Evolutionary conservation across 2,888 invertebrate genomes (phyloP).

Genomic region (Megastigmus dorsalis): DNA sequence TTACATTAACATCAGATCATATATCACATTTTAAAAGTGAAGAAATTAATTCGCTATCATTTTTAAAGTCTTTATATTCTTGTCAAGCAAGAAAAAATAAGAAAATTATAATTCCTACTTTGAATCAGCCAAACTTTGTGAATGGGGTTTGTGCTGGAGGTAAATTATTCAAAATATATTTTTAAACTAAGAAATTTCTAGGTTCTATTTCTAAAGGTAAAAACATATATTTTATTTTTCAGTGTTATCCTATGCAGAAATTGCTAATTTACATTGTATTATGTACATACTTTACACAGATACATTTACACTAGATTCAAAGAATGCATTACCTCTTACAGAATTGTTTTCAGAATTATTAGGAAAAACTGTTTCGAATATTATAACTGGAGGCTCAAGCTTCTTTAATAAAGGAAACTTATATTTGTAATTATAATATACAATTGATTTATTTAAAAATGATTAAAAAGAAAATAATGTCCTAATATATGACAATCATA

Average conservation of each 20-base stretch:
- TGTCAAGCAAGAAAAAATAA: conserved; percentile 56
- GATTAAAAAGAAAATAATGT: too few relatives aligned
- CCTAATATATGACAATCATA: background rate
- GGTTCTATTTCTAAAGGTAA: conserved; percentile 43
- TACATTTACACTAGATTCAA: conserved; percentile 66
- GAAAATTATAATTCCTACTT: conserved; percentile 55
- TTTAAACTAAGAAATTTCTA: conserved; percentile 9
- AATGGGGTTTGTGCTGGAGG: conserved; percentile 70
- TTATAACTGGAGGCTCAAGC: conserved; percentile 56
- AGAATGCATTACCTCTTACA: conserved; percentile 64
- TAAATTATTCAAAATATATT: conserved; percentile 56
- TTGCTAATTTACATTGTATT: conserved; percentile 62
- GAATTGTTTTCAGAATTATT: conserved; percentile 63
- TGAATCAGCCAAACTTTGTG: conserved; percentile 69
- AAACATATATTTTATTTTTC: conserved; percentile 53
- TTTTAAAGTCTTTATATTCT: conserved; percentile 64
- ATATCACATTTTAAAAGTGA: conserved; percentile 64
- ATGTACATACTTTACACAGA: conserved; percentile 68
- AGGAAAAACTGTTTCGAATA: conserved; percentile 57
- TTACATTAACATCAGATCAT: conserved; percentile 64
- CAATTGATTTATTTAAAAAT: conserved; percentile 32
- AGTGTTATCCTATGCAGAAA: conserved; percentile 69
- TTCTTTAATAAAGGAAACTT: conserved; percentile 70
- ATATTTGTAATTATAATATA: conserved; percentile 63
- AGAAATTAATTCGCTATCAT: conserved; percentile 57